Percentiles rank a stretch among this genome's conserved stretches.
Conservation (phyloP, 2,113 vertebrate species). For the Ahaetulla prasina region DNA sequence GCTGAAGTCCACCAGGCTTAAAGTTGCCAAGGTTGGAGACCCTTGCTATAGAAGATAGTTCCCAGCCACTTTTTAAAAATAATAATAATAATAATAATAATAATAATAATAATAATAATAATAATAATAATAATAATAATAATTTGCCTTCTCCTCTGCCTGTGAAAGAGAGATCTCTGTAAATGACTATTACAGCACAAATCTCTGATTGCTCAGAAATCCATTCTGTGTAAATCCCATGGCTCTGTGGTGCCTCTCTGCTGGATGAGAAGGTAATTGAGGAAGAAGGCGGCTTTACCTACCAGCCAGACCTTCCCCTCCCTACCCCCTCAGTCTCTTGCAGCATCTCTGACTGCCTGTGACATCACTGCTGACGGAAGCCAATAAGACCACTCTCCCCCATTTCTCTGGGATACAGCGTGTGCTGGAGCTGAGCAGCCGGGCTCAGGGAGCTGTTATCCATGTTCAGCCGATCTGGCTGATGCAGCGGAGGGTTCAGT, state of each 20-base stretch:
- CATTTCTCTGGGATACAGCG: background rate
- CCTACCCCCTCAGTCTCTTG: background rate
- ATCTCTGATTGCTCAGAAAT: background rate
- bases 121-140: background rate
- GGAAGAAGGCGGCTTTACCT: background rate
- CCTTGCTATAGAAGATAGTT: background rate
- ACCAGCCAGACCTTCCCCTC: background rate
- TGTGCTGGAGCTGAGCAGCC: constrained; percentile 8
- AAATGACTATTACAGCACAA: background rate
- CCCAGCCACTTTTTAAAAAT: background rate
- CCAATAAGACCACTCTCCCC: constrained; percentile 3
- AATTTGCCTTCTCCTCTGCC: background rate
- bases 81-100: background rate
- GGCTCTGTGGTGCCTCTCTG: background rate
- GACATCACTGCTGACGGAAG: constrained; percentile 17
- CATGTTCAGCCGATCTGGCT: constrained; percentile 1
- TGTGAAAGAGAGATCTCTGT: background rate
- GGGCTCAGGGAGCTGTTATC: background rate
- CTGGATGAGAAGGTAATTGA: background rate
- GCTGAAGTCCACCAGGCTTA: too few relatives aligned
- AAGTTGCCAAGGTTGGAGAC: too few relatives aligned
- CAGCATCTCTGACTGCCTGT: background rate
- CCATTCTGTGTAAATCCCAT: background rate
- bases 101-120: background rate
- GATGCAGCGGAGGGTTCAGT: background rate